Percentiles rank a stretch among this genome's conserved stretches.
Evolutionary conservation across 2,888 invertebrate species (phyloP).

Genomic region (Sesia apiformis): DNA sequence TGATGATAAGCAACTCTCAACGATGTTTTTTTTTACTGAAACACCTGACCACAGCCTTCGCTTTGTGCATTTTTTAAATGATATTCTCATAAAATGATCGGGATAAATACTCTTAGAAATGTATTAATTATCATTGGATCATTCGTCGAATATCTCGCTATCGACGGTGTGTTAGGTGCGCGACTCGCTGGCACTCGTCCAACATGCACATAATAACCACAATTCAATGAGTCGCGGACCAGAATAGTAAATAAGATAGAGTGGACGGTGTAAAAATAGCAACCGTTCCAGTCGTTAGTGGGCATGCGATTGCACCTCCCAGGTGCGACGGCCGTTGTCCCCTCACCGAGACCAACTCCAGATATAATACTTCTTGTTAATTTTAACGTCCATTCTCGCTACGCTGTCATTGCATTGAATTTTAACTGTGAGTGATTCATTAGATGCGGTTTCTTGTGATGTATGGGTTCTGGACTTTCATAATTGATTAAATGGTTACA

Average conservation of each 20-base stretch:
- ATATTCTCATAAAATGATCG: too few relatives aligned
- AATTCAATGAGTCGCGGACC: conserved; percentile 74
- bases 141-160: conserved; percentile 67
- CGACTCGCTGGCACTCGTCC: conserved; percentile 64
- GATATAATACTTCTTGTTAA: neutral
- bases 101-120: conserved; percentile 1
- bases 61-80: too few relatives aligned
- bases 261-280: conserved; percentile 70
- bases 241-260: conserved; percentile 75
- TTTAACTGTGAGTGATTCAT: too few relatives aligned
- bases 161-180: conserved; percentile 57
- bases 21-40: too few relatives aligned
- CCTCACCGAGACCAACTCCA: conserved; percentile 18
- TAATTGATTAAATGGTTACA: too few relatives aligned
- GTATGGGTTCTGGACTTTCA: too few relatives aligned
- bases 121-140: conserved; percentile 10
- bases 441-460: too few relatives aligned
- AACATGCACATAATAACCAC: conserved; percentile 74
- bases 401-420: too few relatives aligned
- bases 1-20: too few relatives aligned
- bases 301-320: conserved; percentile 61
- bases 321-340: conserved; percentile 59
- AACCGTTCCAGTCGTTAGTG: conserved; percentile 59
- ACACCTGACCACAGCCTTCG: too few relatives aligned
- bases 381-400: too few relatives aligned